Evolutionary conservation across 2,113 vertebrate species (phyloP).

Genomic region (Lates calcarifer): DNA sequence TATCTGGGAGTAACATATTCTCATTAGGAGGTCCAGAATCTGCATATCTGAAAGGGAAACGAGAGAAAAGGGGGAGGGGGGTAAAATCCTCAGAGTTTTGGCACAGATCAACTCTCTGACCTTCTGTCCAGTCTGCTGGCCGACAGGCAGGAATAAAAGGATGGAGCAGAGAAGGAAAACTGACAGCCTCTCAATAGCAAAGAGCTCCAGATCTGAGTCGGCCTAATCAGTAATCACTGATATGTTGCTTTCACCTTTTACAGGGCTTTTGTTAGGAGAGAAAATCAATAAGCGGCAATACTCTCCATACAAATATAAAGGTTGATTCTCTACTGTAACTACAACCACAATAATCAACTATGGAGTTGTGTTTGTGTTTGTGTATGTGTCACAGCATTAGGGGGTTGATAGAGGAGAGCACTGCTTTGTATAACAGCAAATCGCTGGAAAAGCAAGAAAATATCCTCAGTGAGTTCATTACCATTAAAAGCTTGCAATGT

Average conservation of each 20-base stretch:
- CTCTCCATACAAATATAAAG: slow-evolving; percentile 35
- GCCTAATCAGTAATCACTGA: slow-evolving; percentile 67
- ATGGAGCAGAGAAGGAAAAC: slow-evolving; percentile 69
- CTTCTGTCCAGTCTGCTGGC: slow-evolving; percentile 84
- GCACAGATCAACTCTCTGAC: slow-evolving; percentile 82
- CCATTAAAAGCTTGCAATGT: not conserved
- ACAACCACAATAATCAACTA: slow-evolving; percentile 20
- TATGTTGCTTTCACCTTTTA: slow-evolving; percentile 71
- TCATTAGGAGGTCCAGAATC: slow-evolving; percentile 83
- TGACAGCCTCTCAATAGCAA: slow-evolving; percentile 64
- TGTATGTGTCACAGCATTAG: not conserved
- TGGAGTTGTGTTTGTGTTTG: not conserved
- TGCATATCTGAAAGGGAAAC: slow-evolving; percentile 80
- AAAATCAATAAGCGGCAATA: slow-evolving; percentile 44
- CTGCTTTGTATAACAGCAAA: not conserved
- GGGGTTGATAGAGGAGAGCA: not conserved
- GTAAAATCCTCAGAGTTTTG: slow-evolving; percentile 82
- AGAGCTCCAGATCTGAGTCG: slow-evolving; percentile 64
- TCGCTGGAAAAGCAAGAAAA: not conserved
- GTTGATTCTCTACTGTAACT: slow-evolving; percentile 27
- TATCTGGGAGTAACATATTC: slow-evolving; percentile 83
- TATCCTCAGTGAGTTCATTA: not conserved
- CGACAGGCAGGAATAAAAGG: slow-evolving; percentile 74
- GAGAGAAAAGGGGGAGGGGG: slow-evolving; percentile 40
- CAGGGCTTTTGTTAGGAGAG: slow-evolving; percentile 26